These are phyloP conservation scores for Taphrorychus bicolor DNA, from an alignment of 2,888 invertebrate species.

Conservation along the genomic window DNA sequence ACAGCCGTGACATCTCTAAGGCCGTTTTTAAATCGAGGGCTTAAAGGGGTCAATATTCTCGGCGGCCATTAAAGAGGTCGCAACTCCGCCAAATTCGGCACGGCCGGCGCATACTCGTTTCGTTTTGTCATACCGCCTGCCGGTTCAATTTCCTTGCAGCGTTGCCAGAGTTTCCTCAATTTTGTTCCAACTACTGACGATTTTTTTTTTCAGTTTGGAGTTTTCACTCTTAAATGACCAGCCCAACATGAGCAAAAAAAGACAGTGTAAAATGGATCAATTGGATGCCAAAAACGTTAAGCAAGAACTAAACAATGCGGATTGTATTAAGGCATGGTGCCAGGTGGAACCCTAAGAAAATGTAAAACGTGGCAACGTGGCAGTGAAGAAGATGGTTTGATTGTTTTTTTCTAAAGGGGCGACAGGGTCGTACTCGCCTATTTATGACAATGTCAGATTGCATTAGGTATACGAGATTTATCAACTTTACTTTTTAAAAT, in stretches of 20 bases:
- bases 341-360: no score
- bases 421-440: not conserved
- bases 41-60: not conserved
- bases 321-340: no score
- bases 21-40: not conserved
- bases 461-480: no score
- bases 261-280: no score
- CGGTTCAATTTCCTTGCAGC: slow-evolving; percentile 2
- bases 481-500: no score
- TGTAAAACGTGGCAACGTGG: not conserved
- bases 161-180: not conserved
- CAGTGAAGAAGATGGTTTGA: not conserved
- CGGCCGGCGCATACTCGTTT: slow-evolving; percentile 35
- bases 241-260: no score
- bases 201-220: not conserved
- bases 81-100: slow-evolving; percentile 29
- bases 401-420: not conserved
- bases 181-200: not conserved
- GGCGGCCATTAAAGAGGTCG: not conserved
- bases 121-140: slow-evolving; percentile 19
- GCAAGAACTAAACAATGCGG: no score
- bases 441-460: no score
- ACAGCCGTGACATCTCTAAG: not conserved
- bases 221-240: no score
- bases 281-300: no score